A percentile compares a stretch with the other conserved stretches of the same genome.
Evolutionary conservation across 2,888 invertebrate genomes (phyloP).

Genomic region (Hirtodrosophila confusa): DNA sequence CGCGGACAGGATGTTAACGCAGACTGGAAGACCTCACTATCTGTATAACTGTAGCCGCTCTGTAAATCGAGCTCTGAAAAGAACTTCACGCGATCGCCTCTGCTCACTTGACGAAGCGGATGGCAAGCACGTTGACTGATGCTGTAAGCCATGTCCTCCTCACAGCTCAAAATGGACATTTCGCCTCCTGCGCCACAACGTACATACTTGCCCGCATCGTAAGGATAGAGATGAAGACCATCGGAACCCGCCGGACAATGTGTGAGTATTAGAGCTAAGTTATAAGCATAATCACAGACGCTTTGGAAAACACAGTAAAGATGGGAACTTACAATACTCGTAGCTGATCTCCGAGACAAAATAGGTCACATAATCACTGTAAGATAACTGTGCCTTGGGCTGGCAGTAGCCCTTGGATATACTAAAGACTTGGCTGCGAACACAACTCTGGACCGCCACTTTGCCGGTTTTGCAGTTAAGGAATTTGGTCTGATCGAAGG

Average conservation of each 20-base stretch:
- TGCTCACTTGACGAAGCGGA: constrained; percentile 36
- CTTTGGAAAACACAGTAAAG: background rate
- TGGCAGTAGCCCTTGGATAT: constrained; percentile 86
- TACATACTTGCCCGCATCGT: constrained; percentile 87
- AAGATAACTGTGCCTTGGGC: constrained; percentile 85
- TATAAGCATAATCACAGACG: no score
- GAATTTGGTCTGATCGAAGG: constrained; percentile 87
- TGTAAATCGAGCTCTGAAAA: constrained; percentile 40
- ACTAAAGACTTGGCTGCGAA: constrained; percentile 87
- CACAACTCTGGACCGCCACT: constrained; percentile 87
- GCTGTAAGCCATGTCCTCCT: constrained; percentile 87
- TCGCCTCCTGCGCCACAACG: constrained; percentile 87
- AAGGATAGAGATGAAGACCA: constrained; percentile 87
- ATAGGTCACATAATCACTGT: constrained; percentile 71
- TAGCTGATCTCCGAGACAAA: constrained; percentile 68
- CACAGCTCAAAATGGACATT: constrained; percentile 86
- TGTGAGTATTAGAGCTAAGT: constrained; percentile 63
- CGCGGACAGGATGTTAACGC: constrained; percentile 82
- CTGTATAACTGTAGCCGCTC: constrained; percentile 42
- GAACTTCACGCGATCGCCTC: constrained; percentile 59
- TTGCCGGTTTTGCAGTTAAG: constrained; percentile 88
- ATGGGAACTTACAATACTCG: constrained; percentile 76
- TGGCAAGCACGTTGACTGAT: constrained; percentile 56
- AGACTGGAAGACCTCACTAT: constrained; percentile 51
- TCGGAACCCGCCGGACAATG: constrained; percentile 85